Conservation (phyloP, 2,888 invertebrate species). For the Notocelia uddmanniana region DNA sequence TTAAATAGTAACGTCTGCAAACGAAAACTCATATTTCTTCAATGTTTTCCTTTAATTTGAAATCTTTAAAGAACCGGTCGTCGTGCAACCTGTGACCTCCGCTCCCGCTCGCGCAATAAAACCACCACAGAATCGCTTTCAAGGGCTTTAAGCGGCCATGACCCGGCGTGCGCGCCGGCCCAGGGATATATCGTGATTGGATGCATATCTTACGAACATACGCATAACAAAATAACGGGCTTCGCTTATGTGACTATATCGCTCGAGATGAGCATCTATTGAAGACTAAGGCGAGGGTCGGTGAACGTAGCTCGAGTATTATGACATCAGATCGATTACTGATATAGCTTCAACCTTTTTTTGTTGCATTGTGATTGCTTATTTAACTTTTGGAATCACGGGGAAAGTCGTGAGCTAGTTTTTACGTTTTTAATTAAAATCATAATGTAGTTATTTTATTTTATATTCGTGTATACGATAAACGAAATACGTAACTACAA, state of each 20-base stretch:
- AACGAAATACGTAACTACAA: too few species aligned
- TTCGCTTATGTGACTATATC: slow-evolving; percentile 55
- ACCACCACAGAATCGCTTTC: slow-evolving; percentile 75
- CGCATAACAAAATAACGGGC: slow-evolving; percentile 57
- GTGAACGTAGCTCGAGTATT: slow-evolving; percentile 37
- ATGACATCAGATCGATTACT: slow-evolving; percentile 44
- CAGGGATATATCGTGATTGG: slow-evolving; percentile 65
- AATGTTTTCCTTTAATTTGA: too few species aligned
- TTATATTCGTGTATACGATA: too few species aligned
- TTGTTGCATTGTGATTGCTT: slow-evolving; percentile 21
- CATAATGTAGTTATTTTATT: not conserved
- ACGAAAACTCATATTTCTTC: too few species aligned
- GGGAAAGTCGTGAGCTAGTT: not conserved
- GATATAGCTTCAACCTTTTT: slow-evolving; percentile 20
- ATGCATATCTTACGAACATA: slow-evolving; percentile 62
- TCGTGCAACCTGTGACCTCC: slow-evolving; percentile 43
- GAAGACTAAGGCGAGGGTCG: slow-evolving; percentile 44
- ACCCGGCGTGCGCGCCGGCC: slow-evolving; percentile 72
- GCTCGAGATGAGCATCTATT: slow-evolving; percentile 38
- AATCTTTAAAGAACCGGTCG: not conserved
- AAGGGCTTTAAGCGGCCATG: slow-evolving; percentile 85
- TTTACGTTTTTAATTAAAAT: slow-evolving; percentile 3
- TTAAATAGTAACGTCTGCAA: too few species aligned
- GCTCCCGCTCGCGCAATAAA: slow-evolving; percentile 72
- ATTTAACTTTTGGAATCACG: not conserved